Percentiles rank a stretch among this genome's conserved stretches.
Conservation (phyloP, 2,888 invertebrate genomes). For the Melipona bicolor region DNA sequence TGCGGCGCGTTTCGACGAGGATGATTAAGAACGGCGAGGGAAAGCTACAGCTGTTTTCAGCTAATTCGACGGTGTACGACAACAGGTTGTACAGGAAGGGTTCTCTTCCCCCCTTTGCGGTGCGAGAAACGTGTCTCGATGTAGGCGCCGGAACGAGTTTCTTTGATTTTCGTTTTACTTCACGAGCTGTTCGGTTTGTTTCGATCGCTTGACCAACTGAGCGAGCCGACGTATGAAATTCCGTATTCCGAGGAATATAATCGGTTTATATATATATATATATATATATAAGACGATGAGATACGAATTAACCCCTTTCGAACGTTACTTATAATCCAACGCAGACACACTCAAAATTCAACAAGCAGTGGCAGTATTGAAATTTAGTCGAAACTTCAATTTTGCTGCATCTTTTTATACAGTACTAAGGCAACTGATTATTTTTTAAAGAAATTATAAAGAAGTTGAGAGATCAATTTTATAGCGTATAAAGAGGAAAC, state of each 20-base stretch:
- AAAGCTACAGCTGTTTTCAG: conserved; percentile 26
- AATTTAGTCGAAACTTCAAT: no score
- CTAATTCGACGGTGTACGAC: not conserved
- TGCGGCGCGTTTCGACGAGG: not conserved
- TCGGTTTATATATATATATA: not conserved
- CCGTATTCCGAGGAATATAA: not conserved
- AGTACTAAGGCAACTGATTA: no score
- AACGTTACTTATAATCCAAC: not conserved
- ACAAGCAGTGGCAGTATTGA: no score
- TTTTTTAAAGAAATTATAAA: no score
- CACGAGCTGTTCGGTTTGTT: not conserved
- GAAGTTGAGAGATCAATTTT: no score
- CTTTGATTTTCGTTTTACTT: conserved; percentile 16
- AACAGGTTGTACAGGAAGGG: not conserved
- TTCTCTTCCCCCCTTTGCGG: not conserved
- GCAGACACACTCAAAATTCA: no score
- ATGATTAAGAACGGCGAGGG: not conserved
- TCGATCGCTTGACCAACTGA: not conserved
- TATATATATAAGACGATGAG: not conserved
- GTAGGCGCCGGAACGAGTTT: conserved; percentile 10
- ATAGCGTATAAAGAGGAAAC: no score
- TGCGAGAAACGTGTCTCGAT: conserved; percentile 9
- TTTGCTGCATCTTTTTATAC: no score
- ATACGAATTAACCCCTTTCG: not conserved
- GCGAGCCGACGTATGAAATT: not conserved